These are phyloP conservation scores for Campylorhamphus procurvoides DNA, from an alignment of 2,113 vertebrate genomes.

Conservation along the genomic window DNA sequence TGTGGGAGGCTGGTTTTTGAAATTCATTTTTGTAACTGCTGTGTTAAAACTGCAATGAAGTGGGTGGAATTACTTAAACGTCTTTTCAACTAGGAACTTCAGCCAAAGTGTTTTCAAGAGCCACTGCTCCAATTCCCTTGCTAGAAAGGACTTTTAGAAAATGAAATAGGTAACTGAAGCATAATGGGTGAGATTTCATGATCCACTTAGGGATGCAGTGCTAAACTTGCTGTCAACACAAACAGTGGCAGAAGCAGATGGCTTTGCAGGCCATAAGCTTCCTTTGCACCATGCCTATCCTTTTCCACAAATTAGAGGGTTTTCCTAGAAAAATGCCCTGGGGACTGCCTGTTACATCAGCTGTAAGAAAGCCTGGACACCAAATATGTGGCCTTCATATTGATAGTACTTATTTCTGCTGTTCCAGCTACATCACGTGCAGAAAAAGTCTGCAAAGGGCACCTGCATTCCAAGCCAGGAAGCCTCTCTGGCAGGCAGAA, in stretches of 20 bases:
- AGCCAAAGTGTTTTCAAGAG: neutral
- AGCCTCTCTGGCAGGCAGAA: neutral
- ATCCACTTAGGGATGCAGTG: neutral
- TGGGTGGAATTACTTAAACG: neutral
- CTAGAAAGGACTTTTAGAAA: neutral
- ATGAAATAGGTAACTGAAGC: neutral
- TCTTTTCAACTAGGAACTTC: neutral
- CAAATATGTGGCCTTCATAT: neutral
- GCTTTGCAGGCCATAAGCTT: neutral
- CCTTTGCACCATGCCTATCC: neutral
- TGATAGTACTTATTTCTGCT: neutral
- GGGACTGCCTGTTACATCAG: neutral
- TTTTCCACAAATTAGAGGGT: neutral
- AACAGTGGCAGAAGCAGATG: neutral
- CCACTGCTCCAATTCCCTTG: neutral
- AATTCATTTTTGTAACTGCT: neutral
- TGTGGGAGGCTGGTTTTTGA: neutral
- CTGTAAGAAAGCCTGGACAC: neutral
- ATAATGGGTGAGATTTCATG: neutral
- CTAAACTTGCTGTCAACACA: neutral
- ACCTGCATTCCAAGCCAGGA: neutral
- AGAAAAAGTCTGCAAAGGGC: neutral
- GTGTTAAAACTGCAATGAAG: neutral
- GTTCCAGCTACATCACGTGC: accelerated
- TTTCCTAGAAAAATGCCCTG: neutral